Conservation (phyloP, 1,140 invertebrate genomes). For the Calephelis nemesis region DNA sequence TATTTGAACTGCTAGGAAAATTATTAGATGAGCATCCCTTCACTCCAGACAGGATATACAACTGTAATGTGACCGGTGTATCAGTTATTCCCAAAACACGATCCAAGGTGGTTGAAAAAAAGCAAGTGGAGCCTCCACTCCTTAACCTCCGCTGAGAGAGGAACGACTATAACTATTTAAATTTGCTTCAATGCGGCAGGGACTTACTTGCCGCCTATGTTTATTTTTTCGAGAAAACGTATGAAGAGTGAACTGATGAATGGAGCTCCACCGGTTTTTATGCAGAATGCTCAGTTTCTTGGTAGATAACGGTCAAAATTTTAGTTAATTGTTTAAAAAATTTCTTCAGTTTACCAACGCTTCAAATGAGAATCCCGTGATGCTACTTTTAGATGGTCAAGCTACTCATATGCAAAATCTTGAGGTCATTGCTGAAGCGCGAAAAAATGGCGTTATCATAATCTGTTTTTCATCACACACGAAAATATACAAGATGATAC, state of each 20-base stretch:
- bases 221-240: neutral
- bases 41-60: no score
- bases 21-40: no score
- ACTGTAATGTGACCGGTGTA: no score
- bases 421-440: no score
- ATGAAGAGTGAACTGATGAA: neutral
- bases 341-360: neutral
- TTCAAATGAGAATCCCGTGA: neutral
- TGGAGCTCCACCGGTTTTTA: neutral
- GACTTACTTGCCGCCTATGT: neutral
- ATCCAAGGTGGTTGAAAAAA: no score
- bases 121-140: neutral
- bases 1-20: no score
- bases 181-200: conserved; percentile 35
- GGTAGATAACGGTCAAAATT: neutral
- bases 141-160: conserved; percentile 22
- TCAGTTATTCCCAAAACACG: no score
- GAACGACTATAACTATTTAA: conserved; percentile 25
- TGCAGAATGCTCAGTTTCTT: neutral
- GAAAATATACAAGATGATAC: no score
- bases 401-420: neutral
- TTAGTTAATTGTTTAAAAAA: neutral
- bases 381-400: neutral
- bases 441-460: no score
- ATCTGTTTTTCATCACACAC: no score